Percentiles rank a stretch among this genome's conserved stretches.
Evolutionary conservation across 1,140 invertebrate genomes (phyloP).

Genomic region (Aphelinus certus): DNA sequence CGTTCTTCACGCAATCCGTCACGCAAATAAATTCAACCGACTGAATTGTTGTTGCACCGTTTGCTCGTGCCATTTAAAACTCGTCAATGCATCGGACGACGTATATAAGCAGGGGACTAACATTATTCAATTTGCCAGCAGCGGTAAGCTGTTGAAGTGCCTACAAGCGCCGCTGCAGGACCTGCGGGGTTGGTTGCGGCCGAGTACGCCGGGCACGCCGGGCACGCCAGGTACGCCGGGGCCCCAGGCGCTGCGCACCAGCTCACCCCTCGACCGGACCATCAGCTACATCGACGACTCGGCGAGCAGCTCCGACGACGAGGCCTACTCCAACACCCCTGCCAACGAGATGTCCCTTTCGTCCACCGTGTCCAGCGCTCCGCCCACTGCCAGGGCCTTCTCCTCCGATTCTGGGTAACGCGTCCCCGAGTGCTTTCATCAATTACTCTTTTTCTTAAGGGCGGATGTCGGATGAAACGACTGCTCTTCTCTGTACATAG

Average conservation of each 20-base stretch:
- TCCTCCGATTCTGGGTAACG: constrained; percentile 67
- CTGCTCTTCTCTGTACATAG: too few species aligned
- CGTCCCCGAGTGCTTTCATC: constrained; percentile 35
- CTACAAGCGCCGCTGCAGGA: constrained; percentile 70
- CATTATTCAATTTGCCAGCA: constrained; percentile 46
- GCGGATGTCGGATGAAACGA: too few species aligned
- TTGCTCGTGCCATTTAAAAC: too few species aligned
- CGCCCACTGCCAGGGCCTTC: constrained; percentile 60
- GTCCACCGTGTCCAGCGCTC: constrained; percentile 53
- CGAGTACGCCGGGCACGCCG: constrained; percentile 53
- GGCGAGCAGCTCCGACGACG: constrained; percentile 58
- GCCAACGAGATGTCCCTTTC: constrained; percentile 55
- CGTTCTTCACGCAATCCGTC: too few species aligned
- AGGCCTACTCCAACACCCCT: constrained; percentile 54
- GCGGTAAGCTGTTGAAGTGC: constrained; percentile 70
- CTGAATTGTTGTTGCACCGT: too few species aligned
- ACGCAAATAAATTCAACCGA: too few species aligned
- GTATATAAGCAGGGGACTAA: not conserved
- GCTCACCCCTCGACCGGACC: constrained; percentile 52
- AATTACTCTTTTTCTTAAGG: too few species aligned
- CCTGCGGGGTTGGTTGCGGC: constrained; percentile 68
- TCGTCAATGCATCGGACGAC: too few species aligned
- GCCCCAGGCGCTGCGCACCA: constrained; percentile 49
- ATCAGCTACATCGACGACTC: constrained; percentile 60
- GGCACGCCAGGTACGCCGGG: constrained; percentile 39